phyloP scores from a whole-genome alignment of 1,140 invertebrate genomes.

The Ceratosolen fusciceps region DNA sequence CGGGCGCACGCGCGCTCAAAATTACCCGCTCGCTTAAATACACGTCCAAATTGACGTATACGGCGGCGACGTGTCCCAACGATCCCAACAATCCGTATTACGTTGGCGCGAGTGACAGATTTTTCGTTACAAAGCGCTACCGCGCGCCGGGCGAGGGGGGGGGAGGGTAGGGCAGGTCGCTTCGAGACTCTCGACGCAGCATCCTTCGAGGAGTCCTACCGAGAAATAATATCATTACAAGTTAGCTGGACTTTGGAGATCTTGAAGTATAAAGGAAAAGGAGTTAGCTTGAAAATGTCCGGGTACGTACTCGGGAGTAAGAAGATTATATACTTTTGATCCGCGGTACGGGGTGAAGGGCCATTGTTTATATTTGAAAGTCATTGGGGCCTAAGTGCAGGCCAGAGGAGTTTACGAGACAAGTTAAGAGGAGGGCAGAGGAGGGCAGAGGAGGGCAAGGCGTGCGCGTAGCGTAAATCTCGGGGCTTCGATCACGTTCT shows the following conservation, averaged over 20 bases:
- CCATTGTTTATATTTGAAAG: slow-evolving; percentile 1
- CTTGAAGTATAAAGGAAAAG: background rate
- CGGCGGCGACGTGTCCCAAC: background rate
- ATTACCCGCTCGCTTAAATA: slow-evolving; percentile 10
- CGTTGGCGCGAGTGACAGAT: background rate
- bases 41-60: slow-evolving; percentile 19
- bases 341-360: background rate
- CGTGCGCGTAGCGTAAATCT: slow-evolving; percentile 4
- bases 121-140: background rate
- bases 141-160: too few relatives aligned
- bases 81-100: background rate
- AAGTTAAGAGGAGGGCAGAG: background rate
- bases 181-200: too few relatives aligned
- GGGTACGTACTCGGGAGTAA: background rate
- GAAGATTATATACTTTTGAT: background rate
- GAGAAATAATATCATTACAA: background rate
- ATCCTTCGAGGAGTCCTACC: too few relatives aligned
- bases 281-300: background rate
- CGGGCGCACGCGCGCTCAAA: slow-evolving; percentile 5
- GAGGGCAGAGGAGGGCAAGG: slow-evolving; percentile 1
- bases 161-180: too few relatives aligned
- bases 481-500: slow-evolving; percentile 23
- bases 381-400: background rate
- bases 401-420: background rate
- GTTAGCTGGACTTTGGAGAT: background rate